Conservation (phyloP, 2,797 vertebrate species). For the Melanotaenia maccullochi region DNA sequence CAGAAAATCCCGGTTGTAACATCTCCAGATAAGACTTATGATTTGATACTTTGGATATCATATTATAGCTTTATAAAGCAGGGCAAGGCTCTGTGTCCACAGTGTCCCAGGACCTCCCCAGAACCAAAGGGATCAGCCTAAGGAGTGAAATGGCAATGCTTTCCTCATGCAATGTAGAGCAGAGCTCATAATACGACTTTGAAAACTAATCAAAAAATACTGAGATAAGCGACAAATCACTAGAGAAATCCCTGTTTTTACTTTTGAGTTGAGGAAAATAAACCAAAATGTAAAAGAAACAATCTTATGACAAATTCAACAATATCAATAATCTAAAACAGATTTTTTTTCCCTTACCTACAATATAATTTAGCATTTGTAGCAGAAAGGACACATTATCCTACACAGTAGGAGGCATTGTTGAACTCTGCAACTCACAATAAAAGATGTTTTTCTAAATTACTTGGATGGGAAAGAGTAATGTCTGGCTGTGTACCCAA, state of each 20-base stretch:
- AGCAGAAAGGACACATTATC: slow-evolving; percentile 6
- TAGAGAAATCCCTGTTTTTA: neutral
- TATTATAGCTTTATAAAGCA: neutral
- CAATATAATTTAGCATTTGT: neutral
- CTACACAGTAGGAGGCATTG: slow-evolving; percentile 10
- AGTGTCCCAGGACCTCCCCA: neutral
- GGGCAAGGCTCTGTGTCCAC: neutral
- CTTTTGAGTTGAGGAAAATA: neutral
- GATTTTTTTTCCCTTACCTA: neutral
- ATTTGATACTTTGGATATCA: slow-evolving; percentile 1
- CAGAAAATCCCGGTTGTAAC: neutral
- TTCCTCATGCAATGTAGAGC: neutral
- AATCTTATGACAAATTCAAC: neutral
- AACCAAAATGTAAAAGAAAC: neutral
- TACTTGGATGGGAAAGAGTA: neutral
- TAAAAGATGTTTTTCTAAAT: neutral
- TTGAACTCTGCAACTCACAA: slow-evolving; percentile 1
- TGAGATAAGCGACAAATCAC: neutral
- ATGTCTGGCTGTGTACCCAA: neutral
- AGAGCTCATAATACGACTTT: neutral
- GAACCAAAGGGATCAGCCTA: neutral
- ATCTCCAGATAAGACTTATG: slow-evolving; percentile 9
- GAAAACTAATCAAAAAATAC: neutral
- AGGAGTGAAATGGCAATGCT: slow-evolving; percentile 3
- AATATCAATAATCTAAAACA: neutral